Conservation (phyloP, 2,888 invertebrate genomes). For the Ceraclea dissimilis region DNA sequence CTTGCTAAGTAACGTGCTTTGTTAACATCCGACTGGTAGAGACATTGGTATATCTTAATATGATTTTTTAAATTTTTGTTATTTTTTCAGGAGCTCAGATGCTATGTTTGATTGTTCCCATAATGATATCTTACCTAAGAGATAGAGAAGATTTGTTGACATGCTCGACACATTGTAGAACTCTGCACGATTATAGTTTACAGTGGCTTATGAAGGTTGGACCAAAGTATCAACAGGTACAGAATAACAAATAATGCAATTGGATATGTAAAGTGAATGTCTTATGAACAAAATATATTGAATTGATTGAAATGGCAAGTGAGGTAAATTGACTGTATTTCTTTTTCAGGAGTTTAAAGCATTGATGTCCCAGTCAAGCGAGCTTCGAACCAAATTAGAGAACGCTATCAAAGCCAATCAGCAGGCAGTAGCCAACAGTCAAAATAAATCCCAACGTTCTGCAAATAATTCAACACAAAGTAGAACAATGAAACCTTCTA, state of each 20-base stretch:
- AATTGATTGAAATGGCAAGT: no score
- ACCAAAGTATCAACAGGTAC: conserved; percentile 81
- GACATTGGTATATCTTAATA: no score
- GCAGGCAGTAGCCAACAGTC: conserved; percentile 37
- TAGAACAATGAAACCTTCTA: conserved; percentile 57
- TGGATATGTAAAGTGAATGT: no score
- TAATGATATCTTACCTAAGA: conserved; percentile 77
- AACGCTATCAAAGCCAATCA: conserved; percentile 72
- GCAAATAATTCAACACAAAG: conserved; percentile 28
- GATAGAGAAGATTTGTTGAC: conserved; percentile 56
- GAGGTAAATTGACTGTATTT: no score
- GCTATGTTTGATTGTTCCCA: conserved; percentile 82
- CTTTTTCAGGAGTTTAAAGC: conserved; percentile 73
- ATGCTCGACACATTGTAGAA: conserved; percentile 55
- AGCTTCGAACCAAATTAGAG: conserved; percentile 76
- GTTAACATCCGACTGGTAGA: no score
- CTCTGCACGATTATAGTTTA: conserved; percentile 82
- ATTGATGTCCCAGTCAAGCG: conserved; percentile 77
- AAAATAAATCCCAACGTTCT: conserved; percentile 18
- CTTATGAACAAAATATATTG: no score
- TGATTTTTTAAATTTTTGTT: background rate
- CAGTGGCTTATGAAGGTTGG: conserved; percentile 88
- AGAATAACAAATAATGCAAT: background rate
- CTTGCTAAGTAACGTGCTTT: no score
- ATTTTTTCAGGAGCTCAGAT: conserved; percentile 72